phyloP scores from a whole-genome alignment of 1,140 invertebrate species.

The Drosophila kohkoa region DNA sequence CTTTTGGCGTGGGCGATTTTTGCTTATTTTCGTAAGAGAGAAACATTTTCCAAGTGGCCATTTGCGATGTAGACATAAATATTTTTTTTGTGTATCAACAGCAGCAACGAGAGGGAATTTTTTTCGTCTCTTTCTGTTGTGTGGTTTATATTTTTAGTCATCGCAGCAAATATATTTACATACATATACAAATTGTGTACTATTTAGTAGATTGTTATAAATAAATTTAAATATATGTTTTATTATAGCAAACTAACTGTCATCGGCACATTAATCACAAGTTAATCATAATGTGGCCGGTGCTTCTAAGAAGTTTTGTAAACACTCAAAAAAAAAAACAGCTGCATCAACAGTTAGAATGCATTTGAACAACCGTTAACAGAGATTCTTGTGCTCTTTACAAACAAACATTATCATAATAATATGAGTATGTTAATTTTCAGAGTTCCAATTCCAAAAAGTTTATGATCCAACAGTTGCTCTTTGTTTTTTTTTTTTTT shows the following conservation, averaged over 20 bases:
- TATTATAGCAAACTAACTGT: neutral
- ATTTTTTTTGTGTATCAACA: conserved; percentile 24
- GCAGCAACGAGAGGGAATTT: conserved; percentile 5
- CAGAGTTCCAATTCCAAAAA: conserved; percentile 14
- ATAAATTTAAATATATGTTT: conserved; percentile 1
- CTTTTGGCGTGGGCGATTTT: conserved; percentile 59
- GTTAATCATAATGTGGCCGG: conserved; percentile 11
- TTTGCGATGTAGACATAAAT: conserved; percentile 26
- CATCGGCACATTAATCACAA: neutral
- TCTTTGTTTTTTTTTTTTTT: conserved; percentile 29
- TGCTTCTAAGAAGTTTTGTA: conserved; percentile 19
- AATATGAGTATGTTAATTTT: conserved; percentile 43
- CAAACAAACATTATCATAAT: conserved; percentile 26
- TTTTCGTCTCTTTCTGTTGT: neutral
- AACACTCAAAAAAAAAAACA: neutral
- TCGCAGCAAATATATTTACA: conserved; percentile 17
- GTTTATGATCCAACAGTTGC: conserved; percentile 33
- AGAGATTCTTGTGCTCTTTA: conserved; percentile 22
- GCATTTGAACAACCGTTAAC: conserved; percentile 40
- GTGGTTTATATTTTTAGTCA: conserved; percentile 34
- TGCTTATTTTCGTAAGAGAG: conserved; percentile 53
- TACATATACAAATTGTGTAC: conserved; percentile 1
- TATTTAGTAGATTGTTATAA: neutral
- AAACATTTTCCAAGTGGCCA: conserved; percentile 51
- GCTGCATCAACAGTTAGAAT: conserved; percentile 48